phyloP scores from a whole-genome alignment of 30 jellyfish, hydroid and myxozoan genomes.

The Mastigias papua region DNA sequence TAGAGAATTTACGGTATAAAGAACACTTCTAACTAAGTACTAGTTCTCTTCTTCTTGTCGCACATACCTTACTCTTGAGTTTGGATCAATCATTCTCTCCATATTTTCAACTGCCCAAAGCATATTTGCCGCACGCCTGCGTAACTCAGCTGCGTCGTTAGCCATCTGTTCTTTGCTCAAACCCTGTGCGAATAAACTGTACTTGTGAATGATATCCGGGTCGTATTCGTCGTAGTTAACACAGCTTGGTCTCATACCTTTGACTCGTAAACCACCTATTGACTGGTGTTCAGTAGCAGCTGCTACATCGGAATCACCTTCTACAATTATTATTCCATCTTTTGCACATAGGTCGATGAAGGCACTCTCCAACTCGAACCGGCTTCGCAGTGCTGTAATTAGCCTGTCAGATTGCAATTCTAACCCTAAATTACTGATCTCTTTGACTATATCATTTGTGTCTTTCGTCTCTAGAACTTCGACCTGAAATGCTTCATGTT shows the following conservation, averaged over 20 bases:
- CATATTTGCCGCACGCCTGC: constrained; percentile 79
- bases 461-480: constrained; percentile 60
- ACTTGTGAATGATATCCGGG: constrained; percentile 65
- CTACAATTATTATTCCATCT: constrained; percentile 67
- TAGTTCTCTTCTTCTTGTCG: constrained; percentile 57
- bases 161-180: constrained; percentile 72
- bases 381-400: constrained; percentile 32
- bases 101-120: constrained; percentile 80
- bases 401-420: constrained; percentile 54
- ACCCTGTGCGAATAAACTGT: constrained; percentile 51
- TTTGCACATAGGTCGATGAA: constrained; percentile 56
- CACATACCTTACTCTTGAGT: constrained; percentile 78
- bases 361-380: constrained; percentile 73
- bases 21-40: neutral
- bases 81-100: constrained; percentile 87
- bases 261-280: constrained; percentile 81
- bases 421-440: constrained; percentile 49
- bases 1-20: too few species aligned
- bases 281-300: constrained; percentile 53
- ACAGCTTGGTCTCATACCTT: constrained; percentile 54
- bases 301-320: constrained; percentile 50
- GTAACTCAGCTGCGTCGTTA: constrained; percentile 67
- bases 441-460: constrained; percentile 73
- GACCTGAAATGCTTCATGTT: constrained; percentile 17
- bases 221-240: constrained; percentile 81